Evolutionary conservation across 2,113 vertebrate genomes (phyloP).

Genomic region (Xiphophorus maculatus): DNA sequence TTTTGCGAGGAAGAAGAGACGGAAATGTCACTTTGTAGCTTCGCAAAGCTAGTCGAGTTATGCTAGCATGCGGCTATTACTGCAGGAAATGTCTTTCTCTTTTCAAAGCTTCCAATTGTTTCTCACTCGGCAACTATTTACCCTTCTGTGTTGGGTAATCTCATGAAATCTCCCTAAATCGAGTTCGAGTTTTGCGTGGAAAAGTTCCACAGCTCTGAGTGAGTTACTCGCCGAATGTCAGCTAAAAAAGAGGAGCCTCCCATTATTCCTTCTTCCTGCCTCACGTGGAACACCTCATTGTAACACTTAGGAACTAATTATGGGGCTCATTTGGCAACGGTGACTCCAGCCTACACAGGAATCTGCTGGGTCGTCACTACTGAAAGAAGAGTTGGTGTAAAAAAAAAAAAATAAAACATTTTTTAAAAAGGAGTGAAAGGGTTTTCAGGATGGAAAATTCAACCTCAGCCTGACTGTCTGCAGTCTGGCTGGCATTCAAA

Average conservation of each 20-base stretch:
- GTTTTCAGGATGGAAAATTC: constrained; percentile 32
- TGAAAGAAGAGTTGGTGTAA: constrained; percentile 1
- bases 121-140: not conserved
- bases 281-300: constrained; percentile 22
- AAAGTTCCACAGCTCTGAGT: not conserved
- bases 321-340: constrained; percentile 43
- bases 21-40: not conserved
- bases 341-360: constrained; percentile 48
- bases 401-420: not conserved
- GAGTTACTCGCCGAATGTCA: too few relatives aligned
- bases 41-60: too few relatives aligned
- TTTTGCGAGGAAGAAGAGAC: not conserved
- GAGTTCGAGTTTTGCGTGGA: not conserved
- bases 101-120: not conserved
- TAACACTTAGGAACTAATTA: constrained; percentile 48
- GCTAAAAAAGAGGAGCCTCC: constrained; percentile 2
- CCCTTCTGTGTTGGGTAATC: not conserved
- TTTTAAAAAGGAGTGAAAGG: constrained; percentile 9
- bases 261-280: not conserved
- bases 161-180: not conserved
- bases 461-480: not conserved
- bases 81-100: not conserved
- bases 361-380: constrained; percentile 47
- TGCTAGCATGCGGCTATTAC: not conserved
- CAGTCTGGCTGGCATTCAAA: constrained; percentile 21